Percentiles rank a stretch among this genome's conserved stretches.
These are phyloP conservation scores for Apistogramma diplotaenia DNA, from an alignment of 2,113 vertebrate species.

Conservation along the genomic window DNA sequence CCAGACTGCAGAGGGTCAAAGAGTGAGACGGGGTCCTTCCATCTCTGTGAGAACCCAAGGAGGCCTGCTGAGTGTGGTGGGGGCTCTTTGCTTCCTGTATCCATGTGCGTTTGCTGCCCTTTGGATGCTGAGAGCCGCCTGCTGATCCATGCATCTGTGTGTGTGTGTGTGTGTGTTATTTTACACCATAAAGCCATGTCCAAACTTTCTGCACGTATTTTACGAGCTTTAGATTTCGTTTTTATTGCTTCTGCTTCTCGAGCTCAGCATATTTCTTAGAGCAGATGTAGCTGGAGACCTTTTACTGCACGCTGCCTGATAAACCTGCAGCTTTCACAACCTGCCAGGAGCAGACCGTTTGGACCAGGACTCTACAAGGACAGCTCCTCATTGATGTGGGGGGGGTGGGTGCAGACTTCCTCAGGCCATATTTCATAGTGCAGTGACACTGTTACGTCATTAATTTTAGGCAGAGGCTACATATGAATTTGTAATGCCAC, in stretches of 20 bases:
- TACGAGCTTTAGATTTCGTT: constrained; percentile 20
- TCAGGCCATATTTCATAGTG: background rate
- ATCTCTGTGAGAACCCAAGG: constrained; percentile 5
- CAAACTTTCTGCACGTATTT: constrained; percentile 13
- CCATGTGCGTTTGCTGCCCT: constrained; percentile 8
- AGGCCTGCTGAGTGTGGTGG: background rate
- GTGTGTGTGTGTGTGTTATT: background rate
- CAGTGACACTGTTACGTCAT: background rate
- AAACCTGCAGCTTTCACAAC: background rate
- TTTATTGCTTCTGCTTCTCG: constrained; percentile 23
- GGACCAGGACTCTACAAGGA: background rate
- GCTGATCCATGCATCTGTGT: constrained; percentile 53
- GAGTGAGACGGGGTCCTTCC: background rate
- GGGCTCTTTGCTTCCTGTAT: background rate
- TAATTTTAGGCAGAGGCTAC: background rate
- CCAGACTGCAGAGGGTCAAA: background rate
- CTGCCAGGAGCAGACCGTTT: background rate
- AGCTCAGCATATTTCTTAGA: constrained; percentile 11
- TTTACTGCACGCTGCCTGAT: background rate
- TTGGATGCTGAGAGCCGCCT: constrained; percentile 18
- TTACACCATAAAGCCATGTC: constrained; percentile 6
- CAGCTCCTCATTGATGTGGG: background rate
- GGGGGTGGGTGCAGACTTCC: background rate
- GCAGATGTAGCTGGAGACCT: background rate
- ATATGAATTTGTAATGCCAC: background rate